A percentile compares a stretch with the other conserved stretches of the same genome.
These are phyloP conservation scores for Trichechus manatus DNA, from an alignment of 2,113 vertebrate genomes.

Conservation along the genomic window DNA sequence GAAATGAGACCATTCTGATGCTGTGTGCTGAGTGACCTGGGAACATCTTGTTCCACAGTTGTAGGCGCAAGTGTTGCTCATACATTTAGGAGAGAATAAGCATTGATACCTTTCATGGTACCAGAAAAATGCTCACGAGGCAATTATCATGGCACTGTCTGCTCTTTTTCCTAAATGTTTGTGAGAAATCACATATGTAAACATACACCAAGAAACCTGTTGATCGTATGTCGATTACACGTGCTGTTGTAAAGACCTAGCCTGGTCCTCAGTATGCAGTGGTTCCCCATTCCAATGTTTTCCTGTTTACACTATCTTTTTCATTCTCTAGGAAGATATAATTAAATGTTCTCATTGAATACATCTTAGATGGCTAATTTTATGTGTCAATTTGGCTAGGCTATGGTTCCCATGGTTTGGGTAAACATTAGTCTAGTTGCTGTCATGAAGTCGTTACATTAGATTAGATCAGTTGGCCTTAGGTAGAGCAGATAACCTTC, in stretches of 20 bases:
- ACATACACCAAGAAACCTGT: fast-evolving
- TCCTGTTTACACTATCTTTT: too few species aligned
- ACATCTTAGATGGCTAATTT: neutral
- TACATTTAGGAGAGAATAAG: neutral
- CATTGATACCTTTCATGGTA: neutral
- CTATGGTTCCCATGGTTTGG: too few species aligned
- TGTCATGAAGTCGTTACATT: too few species aligned
- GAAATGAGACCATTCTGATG: neutral
- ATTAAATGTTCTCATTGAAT: neutral
- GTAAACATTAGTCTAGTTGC: too few species aligned
- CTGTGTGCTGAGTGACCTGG: neutral
- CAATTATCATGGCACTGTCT: neutral
- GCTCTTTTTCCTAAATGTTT: too few species aligned
- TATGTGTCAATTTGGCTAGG: too few species aligned
- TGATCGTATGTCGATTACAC: fast-evolving
- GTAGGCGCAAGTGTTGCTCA: neutral
- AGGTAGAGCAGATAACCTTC: too few species aligned
- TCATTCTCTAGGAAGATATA: neutral
- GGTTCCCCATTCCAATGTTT: neutral
- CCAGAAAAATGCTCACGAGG: neutral
- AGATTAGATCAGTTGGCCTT: too few species aligned
- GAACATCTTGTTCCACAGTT: neutral
- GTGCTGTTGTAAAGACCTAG: neutral
- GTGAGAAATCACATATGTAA: fast-evolving
- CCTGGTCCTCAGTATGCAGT: fast-evolving